Conservation (phyloP, 1,140 invertebrate genomes). For the Venturia canescens region DNA sequence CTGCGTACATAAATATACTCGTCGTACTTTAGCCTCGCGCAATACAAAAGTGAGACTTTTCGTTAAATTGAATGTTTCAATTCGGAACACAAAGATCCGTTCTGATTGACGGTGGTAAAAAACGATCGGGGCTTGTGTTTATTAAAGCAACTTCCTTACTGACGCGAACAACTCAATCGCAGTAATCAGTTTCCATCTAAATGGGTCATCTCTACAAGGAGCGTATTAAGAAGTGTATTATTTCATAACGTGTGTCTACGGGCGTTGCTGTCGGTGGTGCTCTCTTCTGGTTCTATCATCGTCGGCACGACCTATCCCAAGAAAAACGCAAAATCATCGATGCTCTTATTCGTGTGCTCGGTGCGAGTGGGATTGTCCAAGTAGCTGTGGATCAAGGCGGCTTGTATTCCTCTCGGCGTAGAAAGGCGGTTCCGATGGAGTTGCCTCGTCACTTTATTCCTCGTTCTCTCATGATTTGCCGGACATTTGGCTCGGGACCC, state of each 20-base stretch:
- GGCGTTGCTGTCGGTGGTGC: neutral
- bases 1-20: neutral
- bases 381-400: constrained; percentile 50
- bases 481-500: neutral
- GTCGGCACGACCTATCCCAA: constrained; percentile 53
- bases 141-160: neutral
- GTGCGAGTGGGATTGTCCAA: constrained; percentile 56
- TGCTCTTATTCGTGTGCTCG: constrained; percentile 39
- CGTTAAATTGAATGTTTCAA: constrained; percentile 14
- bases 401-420: constrained; percentile 47
- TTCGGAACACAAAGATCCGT: constrained; percentile 9
- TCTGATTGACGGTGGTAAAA: constrained; percentile 12
- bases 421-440: constrained; percentile 49
- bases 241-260: neutral
- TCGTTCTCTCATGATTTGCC: neutral
- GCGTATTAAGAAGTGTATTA: neutral
- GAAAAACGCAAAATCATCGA: constrained; percentile 61
- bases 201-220: constrained; percentile 38
- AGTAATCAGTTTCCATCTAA: constrained; percentile 22
- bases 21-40: neutral
- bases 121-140: neutral
- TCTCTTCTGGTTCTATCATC: constrained; percentile 24
- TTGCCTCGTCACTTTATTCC: constrained; percentile 47
- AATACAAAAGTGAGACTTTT: constrained; percentile 3
- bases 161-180: constrained; percentile 6